Base-by-base conservation (phyloP, 2,797 vertebrate genomes). In the Pipistrellus pygmaeus region DNA sequence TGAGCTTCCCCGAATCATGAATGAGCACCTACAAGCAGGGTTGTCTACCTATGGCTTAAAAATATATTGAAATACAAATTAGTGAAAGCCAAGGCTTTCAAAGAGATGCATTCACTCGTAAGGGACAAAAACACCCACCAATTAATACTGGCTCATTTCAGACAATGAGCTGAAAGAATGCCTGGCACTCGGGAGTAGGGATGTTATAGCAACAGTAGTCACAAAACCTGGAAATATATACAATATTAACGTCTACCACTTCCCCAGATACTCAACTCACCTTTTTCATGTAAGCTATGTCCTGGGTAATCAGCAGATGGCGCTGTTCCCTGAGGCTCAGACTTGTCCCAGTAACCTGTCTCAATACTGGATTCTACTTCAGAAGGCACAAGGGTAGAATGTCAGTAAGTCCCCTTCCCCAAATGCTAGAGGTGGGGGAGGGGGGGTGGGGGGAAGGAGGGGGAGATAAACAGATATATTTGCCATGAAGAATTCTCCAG, bases 281-380 rank as follows among this genome's bases (percentile, higher is more conserved):
- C 44, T 5, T 75, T 87, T 92, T 64, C 85, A 12, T 32, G 66
- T 60, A 30, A 90, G 60, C 69, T 93, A 68, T 93, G 83, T 84
- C 27, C 66, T n/a, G 1, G 72, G 20, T 17, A 11, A 71, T 89
- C 97, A 95, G 96, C 96, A 97, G 97, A 75, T 97, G 97, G 96
- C 94, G 81, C 95, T 97, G 95, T 91, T 95, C 90, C 84, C 96
- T 90, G 97, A 87, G 82, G 35, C 73, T 71, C n/a, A 38, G 60
- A 60, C 14, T 90, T 62, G 48, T 60, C 77, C 7, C 0, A 35
- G 32, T 0, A 44, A 57, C 25, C 9, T 21, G 85, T 64, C 12
- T 30, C 57, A 55, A 27, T 1, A 41, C 32, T 30, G 18, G 35
- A 64, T 0, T 91, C 4, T 5, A 55, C 46, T 86, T 91, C 44